These are phyloP conservation scores for Phodopus roborovskii DNA, from an alignment of 2,113 vertebrate species.

Conservation along the genomic window DNA sequence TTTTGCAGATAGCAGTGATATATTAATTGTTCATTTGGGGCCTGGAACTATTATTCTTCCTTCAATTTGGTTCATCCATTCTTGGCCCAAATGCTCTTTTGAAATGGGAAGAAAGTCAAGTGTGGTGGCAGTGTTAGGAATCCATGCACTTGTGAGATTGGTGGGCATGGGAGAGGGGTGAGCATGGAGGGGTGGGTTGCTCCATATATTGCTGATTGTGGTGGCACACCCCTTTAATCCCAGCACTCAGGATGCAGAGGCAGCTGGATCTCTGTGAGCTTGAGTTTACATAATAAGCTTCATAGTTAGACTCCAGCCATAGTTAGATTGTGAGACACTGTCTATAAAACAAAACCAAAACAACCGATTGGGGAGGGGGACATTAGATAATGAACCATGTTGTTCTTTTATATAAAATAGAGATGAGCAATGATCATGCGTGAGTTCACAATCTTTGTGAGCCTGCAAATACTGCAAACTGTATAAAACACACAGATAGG, in stretches of 20 bases:
- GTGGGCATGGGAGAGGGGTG: neutral
- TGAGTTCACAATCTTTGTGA: neutral
- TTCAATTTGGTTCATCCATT: conserved; percentile 20
- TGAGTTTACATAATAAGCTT: neutral
- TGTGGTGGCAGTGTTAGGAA: neutral
- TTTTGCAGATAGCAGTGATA: conserved; percentile 77
- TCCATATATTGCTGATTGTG: neutral
- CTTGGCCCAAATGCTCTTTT: conserved; percentile 1
- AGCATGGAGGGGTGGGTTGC: neutral
- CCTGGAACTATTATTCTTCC: conserved; percentile 41
- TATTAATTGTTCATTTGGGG: conserved; percentile 69
- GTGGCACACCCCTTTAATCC: neutral
- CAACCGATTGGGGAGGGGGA: neutral
- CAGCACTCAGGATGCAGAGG: neutral
- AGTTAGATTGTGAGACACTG: neutral
- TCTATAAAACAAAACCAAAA: neutral
- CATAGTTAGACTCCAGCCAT: neutral
- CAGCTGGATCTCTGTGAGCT: neutral
- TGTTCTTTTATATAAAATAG: neutral
- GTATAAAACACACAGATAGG: neutral
- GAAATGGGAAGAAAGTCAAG: neutral
- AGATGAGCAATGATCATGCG: neutral
- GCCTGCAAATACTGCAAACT: fast-evolving
- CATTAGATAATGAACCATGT: neutral
- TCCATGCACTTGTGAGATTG: neutral